A percentile compares a stretch with the other conserved stretches of the same genome.
Evolutionary conservation across 2,113 vertebrate genomes (phyloP).

Genomic region (Megaceryle torquata): DNA sequence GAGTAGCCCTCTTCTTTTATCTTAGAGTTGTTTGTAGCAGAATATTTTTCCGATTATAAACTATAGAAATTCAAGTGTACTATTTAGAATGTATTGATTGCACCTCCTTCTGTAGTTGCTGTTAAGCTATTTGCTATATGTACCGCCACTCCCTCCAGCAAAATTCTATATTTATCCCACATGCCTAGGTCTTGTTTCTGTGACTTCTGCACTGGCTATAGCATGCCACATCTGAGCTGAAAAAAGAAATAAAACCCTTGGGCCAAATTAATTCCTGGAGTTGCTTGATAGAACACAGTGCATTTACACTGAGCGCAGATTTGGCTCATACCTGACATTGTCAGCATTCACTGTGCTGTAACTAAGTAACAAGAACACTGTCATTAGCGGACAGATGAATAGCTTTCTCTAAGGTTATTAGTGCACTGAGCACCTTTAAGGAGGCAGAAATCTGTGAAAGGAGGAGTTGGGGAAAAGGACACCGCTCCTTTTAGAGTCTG

Average conservation of each 20-base stretch:
- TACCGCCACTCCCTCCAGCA: background rate
- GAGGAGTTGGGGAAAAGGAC: constrained; percentile 39
- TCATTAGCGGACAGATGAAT: constrained; percentile 7
- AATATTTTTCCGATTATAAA: background rate
- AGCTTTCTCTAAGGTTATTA: constrained; percentile 24
- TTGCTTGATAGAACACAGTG: constrained; percentile 3
- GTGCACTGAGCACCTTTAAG: constrained; percentile 54
- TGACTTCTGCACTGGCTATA: background rate
- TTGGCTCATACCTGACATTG: constrained; percentile 48
- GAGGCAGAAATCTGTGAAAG: constrained; percentile 25
- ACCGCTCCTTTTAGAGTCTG: constrained; percentile 43
- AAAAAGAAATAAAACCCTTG: constrained; percentile 29
- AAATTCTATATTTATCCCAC: constrained; percentile 4
- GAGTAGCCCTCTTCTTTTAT: background rate
- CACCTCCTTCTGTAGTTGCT: background rate
- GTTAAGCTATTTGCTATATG: background rate
- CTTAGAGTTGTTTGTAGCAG: background rate
- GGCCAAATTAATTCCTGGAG: constrained; percentile 36
- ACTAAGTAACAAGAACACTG: constrained; percentile 50
- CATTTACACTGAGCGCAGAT: background rate
- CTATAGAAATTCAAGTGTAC: background rate
- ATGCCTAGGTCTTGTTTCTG: constrained; percentile 14
- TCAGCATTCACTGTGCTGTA: constrained; percentile 51
- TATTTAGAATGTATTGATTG: constrained; percentile 15
- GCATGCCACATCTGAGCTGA: background rate